phyloP scores from a whole-genome alignment of 35 echinoderm and acorn worm species.

The Nesometra sesokonis region DNA sequence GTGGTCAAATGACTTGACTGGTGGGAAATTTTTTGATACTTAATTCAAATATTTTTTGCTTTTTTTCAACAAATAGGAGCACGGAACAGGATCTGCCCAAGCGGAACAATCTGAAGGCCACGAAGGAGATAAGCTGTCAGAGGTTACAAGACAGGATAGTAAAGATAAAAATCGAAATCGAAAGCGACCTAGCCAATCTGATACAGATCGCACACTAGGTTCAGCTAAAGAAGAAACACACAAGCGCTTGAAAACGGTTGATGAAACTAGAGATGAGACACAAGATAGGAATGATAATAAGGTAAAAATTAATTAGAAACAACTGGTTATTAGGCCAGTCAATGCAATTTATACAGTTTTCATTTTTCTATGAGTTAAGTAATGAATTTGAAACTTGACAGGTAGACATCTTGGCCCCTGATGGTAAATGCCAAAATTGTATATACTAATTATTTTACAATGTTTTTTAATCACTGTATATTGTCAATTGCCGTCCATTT shows the following conservation, averaged over 20 bases:
- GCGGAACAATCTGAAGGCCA: constrained; percentile 66
- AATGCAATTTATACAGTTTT: no score
- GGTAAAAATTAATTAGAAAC: constrained; percentile 7
- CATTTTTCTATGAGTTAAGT: no score
- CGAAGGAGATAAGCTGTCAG: constrained; percentile 42
- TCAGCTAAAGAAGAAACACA: constrained; percentile 53
- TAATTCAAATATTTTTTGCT: no score
- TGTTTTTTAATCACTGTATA: no score
- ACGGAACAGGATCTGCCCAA: constrained; percentile 60
- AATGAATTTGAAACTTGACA: no score
- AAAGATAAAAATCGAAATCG: neutral
- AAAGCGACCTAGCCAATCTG: constrained; percentile 61
- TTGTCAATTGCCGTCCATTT: no score
- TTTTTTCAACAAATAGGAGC: constrained; percentile 32
- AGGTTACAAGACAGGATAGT: neutral
- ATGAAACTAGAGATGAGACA: constrained; percentile 20
- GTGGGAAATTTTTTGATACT: no score
- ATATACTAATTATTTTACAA: no score
- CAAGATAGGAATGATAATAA: constrained; percentile 12
- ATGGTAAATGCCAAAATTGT: no score
- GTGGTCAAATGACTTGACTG: no score
- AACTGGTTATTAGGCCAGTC: neutral
- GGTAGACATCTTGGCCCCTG: no score
- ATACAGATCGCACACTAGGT: constrained; percentile 65
- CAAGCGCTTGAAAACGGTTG: constrained; percentile 71